Evolutionary conservation across 1,140 invertebrate genomes (phyloP).

Genomic region (Watersipora subatra): DNA sequence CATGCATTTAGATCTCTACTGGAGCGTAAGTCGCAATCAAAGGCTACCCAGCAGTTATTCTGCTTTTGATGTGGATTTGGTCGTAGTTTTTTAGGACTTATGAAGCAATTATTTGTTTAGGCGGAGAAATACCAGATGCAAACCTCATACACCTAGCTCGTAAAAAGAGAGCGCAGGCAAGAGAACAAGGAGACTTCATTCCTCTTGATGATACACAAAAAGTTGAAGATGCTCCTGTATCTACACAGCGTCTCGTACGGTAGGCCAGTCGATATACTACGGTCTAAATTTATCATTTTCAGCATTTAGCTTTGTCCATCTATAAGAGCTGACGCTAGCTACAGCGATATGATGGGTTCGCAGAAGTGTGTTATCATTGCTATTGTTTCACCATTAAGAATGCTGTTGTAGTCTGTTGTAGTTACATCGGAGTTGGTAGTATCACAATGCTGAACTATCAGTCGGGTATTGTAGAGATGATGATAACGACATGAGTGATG

Average conservation of each 20-base stretch:
- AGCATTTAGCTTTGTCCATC: too few species aligned
- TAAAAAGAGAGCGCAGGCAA: constrained; percentile 74
- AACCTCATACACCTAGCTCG: constrained; percentile 86
- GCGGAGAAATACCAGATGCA: constrained; percentile 84
- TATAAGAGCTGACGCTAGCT: too few species aligned
- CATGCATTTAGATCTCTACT: background rate
- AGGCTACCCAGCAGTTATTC: background rate
- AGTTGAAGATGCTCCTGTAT: constrained; percentile 18
- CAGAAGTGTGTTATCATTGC: too few species aligned
- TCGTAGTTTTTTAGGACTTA: background rate
- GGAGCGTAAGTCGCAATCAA: background rate
- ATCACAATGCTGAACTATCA: too few species aligned
- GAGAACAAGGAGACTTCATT: constrained; percentile 66
- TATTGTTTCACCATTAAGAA: too few species aligned
- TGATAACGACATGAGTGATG: constrained; percentile 64
- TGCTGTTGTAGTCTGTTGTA: too few species aligned
- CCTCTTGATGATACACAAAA: constrained; percentile 54
- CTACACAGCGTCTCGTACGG: constrained; percentile 28
- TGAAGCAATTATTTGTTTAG: constrained; percentile 14
- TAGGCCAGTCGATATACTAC: too few species aligned
- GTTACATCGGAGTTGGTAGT: too few species aligned
- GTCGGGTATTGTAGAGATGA: constrained; percentile 59
- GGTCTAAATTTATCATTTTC: too few species aligned
- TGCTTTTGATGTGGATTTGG: background rate
- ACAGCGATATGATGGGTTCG: too few species aligned